Base-by-base conservation (phyloP, 2,797 vertebrate genomes). In the Pagetopsis macropterus region DNA sequence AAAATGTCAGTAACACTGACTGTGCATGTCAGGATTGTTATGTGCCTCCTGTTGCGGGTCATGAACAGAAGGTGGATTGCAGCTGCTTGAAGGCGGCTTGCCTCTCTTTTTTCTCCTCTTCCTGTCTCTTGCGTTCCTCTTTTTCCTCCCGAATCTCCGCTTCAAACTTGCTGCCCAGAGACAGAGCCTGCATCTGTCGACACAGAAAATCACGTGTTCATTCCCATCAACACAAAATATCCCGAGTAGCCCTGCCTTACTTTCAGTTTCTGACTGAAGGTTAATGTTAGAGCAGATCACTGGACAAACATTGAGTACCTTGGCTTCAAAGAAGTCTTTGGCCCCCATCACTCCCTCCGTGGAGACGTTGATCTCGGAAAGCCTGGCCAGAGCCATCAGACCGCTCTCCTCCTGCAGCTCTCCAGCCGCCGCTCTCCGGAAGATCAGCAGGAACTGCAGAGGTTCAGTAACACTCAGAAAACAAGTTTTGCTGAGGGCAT, bases 311-410 rank as follows among this genome's bases (percentile, higher is more conserved):
- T 91, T 4, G 1, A 45, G 11, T 68, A 98, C 97, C 97, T 99
- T 99, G 65, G 97, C 97, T 91, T 98, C 97, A 83, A 99, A 99
- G 92, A 99, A 99, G 86, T 96, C 94, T 84, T 96, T 97, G 78
- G 98, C 97, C 69, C 97, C 97, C 91, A 93, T 96, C 71, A 99
- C 97, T 0, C 98, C 98, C 82, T 99, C 96, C 3, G 94, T 95
- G 63, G 96, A 95, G 1, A 99, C 98, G 3, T 97, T 91, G 3
- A 99, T 98, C 93, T 99, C 97, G 0, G 97, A 98, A 45, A 99
- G 95, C 73, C 97, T 95, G 0, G 97, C 97, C 41, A 99, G 92
- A 6, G 96, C 96, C 96, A 97, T 88, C 67, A 99, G 94, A 21
- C 97, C 97, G 0, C 97, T 97, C 83, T 99, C 98, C 59, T 98